Percentiles rank a stretch among this genome's conserved stretches.
These are phyloP conservation scores for Ispidina picta DNA, from an alignment of 2,797 vertebrate species.

Conservation along the genomic window DNA sequence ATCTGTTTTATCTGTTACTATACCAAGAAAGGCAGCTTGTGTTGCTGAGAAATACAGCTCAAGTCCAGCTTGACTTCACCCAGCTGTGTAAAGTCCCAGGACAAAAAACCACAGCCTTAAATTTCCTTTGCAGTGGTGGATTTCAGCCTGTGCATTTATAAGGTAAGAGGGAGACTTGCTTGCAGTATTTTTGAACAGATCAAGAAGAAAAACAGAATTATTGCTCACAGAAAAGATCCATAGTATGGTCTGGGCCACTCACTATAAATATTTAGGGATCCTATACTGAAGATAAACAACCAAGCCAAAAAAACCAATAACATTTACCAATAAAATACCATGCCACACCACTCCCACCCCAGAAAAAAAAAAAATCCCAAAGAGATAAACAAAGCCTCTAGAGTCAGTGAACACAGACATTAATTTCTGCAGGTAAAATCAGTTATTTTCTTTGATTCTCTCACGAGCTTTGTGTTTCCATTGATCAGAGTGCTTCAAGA, in stretches of 20 bases:
- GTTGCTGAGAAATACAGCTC: not conserved
- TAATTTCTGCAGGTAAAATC: not conserved
- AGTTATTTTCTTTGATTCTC: not conserved
- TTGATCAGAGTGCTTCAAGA: not conserved
- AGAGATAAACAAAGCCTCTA: not conserved
- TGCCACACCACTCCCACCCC: not conserved
- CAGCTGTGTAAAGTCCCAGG: not conserved
- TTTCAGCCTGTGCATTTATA: not conserved
- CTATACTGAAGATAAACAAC: not conserved
- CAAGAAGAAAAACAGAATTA: not conserved
- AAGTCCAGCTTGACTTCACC: not conserved
- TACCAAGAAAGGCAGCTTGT: not conserved
- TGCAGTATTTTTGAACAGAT: not conserved
- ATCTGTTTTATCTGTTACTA: conserved; percentile 2
- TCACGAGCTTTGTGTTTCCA: not conserved
- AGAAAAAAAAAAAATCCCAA: too few species aligned
- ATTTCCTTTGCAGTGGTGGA: not conserved
- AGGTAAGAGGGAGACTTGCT: not conserved
- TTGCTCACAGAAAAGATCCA: not conserved
- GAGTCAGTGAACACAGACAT: not conserved
- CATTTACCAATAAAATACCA: not conserved
- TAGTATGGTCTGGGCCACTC: not conserved
- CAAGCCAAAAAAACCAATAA: not conserved
- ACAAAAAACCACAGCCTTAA: not conserved
- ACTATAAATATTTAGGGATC: not conserved